Evolutionary conservation across 2,888 invertebrate species (phyloP).

Genomic region (Unio delphinus): DNA sequence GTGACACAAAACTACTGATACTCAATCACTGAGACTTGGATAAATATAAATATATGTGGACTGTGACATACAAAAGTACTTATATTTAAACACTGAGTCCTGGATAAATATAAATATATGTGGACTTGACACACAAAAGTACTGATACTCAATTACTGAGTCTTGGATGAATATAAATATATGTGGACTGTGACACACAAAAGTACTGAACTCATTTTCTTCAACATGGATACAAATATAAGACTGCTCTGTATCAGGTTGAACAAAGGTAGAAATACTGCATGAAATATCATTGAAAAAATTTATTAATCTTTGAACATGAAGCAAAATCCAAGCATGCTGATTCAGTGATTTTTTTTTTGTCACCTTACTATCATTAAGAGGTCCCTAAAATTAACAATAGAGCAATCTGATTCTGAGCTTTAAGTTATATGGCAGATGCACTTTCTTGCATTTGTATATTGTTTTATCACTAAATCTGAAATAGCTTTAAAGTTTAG

Average conservation of each 20-base stretch:
- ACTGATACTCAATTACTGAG: neutral
- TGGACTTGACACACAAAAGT: neutral
- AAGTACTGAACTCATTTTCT: neutral
- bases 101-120: neutral
- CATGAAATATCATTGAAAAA: no score
- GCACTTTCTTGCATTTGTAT: no score
- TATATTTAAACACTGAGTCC: neutral
- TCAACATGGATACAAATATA: neutral
- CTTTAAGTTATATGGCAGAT: no score
- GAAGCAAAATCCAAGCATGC: no score
- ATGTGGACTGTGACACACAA: neutral
- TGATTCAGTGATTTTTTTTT: no score
- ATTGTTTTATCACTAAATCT: no score
- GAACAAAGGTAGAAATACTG: neutral
- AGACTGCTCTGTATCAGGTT: neutral
- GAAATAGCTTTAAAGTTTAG: no score
- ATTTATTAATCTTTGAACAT: no score
- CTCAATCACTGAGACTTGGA: neutral
- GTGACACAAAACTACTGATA: neutral
- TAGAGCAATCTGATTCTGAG: no score
- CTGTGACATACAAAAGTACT: neutral
- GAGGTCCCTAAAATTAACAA: no score
- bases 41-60: no score
- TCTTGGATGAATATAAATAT: neutral
- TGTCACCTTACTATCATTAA: no score